phyloP scores from a whole-genome alignment of 2,113 vertebrate species.

The Oreotragus oreotragus region DNA sequence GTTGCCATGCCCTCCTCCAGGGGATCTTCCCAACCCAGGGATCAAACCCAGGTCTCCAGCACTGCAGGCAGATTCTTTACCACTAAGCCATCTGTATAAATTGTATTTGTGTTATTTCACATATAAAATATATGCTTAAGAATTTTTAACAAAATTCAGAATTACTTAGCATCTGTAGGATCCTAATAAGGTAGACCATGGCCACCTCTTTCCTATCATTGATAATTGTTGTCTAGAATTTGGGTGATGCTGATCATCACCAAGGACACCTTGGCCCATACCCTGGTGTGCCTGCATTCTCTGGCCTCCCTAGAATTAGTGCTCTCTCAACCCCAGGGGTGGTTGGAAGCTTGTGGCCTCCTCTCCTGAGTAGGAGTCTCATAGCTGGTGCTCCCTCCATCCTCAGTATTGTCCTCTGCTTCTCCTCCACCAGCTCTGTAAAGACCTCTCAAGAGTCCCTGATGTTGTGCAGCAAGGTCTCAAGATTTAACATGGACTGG shows the following conservation, averaged over 20 bases:
- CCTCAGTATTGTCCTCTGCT: background rate
- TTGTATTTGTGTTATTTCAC: background rate
- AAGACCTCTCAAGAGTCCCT: background rate
- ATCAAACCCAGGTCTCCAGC: background rate
- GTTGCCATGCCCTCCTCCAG: background rate
- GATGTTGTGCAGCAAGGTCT: background rate
- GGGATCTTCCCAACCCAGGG: background rate
- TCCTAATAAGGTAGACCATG: background rate
- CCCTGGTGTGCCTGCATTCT: background rate
- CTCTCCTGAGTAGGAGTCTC: background rate
- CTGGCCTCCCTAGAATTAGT: background rate
- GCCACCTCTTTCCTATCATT: background rate
- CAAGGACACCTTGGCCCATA: rapidly evolving
- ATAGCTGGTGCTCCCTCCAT: background rate
- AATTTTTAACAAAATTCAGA: background rate
- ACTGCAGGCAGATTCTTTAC: background rate
- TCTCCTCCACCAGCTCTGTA: background rate
- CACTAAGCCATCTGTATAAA: background rate
- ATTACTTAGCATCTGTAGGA: background rate
- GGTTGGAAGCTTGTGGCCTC: background rate
- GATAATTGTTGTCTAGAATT: background rate
- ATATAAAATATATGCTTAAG: background rate
- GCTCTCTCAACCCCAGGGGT: background rate
- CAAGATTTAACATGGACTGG: background rate
- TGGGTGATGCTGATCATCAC: background rate